Conservation (phyloP, 2,797 vertebrate species). For the Meda fulgida region DNA sequence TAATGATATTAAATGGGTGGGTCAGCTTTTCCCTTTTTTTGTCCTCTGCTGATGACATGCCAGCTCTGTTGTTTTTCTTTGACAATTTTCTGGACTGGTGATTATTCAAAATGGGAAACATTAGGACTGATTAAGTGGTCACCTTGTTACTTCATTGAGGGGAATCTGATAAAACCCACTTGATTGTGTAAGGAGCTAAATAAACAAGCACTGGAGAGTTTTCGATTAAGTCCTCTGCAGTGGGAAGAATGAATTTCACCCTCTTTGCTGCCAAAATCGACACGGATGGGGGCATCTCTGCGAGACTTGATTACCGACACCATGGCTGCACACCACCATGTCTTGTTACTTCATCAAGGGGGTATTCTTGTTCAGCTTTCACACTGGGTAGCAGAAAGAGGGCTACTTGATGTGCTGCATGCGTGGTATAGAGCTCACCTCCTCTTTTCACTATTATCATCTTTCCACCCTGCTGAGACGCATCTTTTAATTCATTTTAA, state of each 20-base stretch:
- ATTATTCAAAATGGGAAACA: slow-evolving; percentile 42
- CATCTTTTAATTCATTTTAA: slow-evolving; percentile 38
- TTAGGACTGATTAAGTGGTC: slow-evolving; percentile 38
- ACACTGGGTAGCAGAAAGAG: slow-evolving; percentile 27
- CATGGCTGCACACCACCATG: slow-evolving; percentile 42
- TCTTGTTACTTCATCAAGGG: slow-evolving; percentile 44
- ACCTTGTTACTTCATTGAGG: slow-evolving; percentile 13
- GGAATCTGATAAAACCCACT: slow-evolving; percentile 38
- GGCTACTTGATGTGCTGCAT: slow-evolving; percentile 34
- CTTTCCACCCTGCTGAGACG: background rate
- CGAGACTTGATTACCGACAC: slow-evolving; percentile 3
- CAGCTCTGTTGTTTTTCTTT: slow-evolving; percentile 20
- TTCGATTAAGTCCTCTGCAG: background rate
- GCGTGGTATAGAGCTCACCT: slow-evolving; percentile 20
- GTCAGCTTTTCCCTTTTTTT: background rate
- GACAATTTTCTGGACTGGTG: slow-evolving; percentile 16
- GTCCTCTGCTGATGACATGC: background rate
- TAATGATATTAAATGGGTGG: background rate
- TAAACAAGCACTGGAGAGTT: background rate
- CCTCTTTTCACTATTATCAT: slow-evolving; percentile 49
- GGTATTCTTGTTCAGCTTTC: slow-evolving; percentile 38
- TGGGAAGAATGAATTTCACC: slow-evolving; percentile 7
- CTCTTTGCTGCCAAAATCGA: background rate
- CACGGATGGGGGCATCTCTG: background rate
- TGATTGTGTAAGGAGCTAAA: background rate